Evolutionary conservation across 1,140 invertebrate species (phyloP).

Genomic region (Mya arenaria): DNA sequence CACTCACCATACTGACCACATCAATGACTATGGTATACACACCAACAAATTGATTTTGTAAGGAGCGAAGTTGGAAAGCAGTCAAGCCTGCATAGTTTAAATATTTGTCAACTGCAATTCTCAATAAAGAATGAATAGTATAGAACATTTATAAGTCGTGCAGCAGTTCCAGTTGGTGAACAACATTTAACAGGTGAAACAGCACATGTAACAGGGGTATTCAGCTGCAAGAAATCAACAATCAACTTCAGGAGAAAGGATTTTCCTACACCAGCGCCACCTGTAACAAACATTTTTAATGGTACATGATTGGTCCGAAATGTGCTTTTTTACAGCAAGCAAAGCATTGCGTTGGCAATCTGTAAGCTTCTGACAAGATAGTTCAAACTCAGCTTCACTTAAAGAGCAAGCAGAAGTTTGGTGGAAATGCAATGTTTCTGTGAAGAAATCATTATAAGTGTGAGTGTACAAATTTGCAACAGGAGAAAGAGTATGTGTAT

Average conservation of each 20-base stretch:
- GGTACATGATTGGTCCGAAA: not conserved
- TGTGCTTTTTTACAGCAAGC: not conserved
- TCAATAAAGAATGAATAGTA: conserved; percentile 11
- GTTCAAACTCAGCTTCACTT: not conserved
- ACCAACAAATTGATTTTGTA: not conserved
- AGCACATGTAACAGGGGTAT: not conserved
- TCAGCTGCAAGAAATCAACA: conserved; percentile 11
- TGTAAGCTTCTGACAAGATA: not conserved
- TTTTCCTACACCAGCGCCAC: conserved; percentile 19
- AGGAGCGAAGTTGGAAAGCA: not conserved
- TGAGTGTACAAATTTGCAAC: not conserved
- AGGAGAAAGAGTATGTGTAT: not conserved
- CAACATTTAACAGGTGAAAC: conserved; percentile 1
- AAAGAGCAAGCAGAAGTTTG: conserved; percentile 1
- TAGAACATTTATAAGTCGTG: not conserved
- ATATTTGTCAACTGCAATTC: conserved; percentile 8
- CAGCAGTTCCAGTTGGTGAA: conserved; percentile 1
- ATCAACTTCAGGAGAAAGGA: not conserved
- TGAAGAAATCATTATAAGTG: not conserved
- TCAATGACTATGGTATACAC: not conserved
- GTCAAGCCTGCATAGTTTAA: not conserved
- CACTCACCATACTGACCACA: conserved; percentile 7
- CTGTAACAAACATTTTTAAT: conserved; percentile 7
- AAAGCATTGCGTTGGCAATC: not conserved
- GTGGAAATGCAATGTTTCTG: not conserved